Conservation (phyloP, 2,888 invertebrate species). For the Epinotia ramella region DNA sequence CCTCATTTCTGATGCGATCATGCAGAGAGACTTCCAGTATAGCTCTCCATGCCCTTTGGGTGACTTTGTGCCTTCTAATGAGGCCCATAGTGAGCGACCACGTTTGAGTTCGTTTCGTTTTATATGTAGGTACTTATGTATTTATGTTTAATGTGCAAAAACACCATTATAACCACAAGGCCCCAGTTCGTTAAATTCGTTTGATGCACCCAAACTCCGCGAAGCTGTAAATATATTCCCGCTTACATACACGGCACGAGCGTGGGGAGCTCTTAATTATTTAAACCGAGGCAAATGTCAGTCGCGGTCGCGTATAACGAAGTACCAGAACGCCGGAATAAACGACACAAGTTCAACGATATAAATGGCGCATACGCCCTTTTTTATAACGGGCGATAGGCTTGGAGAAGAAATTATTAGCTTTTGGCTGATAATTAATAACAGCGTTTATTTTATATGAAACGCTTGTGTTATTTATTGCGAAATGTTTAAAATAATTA, state of each 20-base stretch:
- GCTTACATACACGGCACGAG: background rate
- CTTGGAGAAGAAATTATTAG: background rate
- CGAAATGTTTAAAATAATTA: background rate
- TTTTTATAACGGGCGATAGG: background rate
- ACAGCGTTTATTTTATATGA: slow-evolving; percentile 9
- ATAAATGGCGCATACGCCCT: background rate
- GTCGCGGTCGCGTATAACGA: slow-evolving; percentile 9
- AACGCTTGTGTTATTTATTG: background rate
- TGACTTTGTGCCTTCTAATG: no score
- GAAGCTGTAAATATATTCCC: background rate
- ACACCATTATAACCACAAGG: background rate
- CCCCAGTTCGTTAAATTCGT: background rate
- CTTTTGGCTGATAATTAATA: slow-evolving; percentile 7
- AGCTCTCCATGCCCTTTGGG: no score
- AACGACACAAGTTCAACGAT: background rate
- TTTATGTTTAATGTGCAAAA: background rate
- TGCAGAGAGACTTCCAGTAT: no score
- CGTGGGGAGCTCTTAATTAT: slow-evolving; percentile 5
- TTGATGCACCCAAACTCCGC: background rate
- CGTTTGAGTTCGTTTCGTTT: no score
- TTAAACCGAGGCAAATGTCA: slow-evolving; percentile 10
- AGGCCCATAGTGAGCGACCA: no score
- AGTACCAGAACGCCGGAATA: background rate
- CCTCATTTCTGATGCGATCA: no score
- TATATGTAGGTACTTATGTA: no score